A percentile compares a stretch with the other conserved stretches of the same genome.
These are phyloP conservation scores for Orchesella flavescens DNA, from an alignment of 2,888 invertebrate species.

Conservation along the genomic window DNA sequence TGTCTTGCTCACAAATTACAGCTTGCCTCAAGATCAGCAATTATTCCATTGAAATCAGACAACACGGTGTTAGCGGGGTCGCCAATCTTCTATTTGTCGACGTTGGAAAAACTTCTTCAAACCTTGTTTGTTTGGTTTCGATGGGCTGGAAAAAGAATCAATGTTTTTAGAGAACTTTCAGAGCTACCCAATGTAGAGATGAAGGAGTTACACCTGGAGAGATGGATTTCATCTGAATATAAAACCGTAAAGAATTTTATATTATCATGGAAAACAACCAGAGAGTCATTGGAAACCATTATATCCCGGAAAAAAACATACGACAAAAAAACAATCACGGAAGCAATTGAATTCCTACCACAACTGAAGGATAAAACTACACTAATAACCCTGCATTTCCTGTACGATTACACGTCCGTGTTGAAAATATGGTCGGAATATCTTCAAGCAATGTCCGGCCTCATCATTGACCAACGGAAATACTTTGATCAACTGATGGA, in stretches of 20 bases:
- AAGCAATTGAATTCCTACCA: not conserved
- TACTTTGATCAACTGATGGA: not conserved
- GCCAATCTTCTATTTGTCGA: not conserved
- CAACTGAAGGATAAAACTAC: not conserved
- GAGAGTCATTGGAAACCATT: not conserved
- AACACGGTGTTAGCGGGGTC: not conserved
- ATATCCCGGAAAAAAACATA: no score
- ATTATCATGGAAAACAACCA: not conserved
- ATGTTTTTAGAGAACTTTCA: not conserved
- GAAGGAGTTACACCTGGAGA: not conserved
- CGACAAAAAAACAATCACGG: not conserved
- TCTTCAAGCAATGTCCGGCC: not conserved
- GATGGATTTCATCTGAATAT: constrained; percentile 14
- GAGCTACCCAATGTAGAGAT: not conserved
- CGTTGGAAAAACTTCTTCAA: constrained; percentile 6
- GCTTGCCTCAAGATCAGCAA: not conserved
- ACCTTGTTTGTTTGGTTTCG: not conserved
- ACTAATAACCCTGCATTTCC: not conserved
- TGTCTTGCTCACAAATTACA: not conserved
- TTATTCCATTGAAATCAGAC: not conserved
- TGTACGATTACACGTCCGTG: not conserved
- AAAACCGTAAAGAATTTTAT: constrained; percentile 13
- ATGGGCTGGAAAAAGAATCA: not conserved
- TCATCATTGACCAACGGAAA: not conserved
- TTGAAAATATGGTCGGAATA: constrained; percentile 13